Evolutionary conservation across 2,888 invertebrate species (phyloP), one percentile per base, ranked within the genome.

Genomic region (Agrotis segetum): DNA sequence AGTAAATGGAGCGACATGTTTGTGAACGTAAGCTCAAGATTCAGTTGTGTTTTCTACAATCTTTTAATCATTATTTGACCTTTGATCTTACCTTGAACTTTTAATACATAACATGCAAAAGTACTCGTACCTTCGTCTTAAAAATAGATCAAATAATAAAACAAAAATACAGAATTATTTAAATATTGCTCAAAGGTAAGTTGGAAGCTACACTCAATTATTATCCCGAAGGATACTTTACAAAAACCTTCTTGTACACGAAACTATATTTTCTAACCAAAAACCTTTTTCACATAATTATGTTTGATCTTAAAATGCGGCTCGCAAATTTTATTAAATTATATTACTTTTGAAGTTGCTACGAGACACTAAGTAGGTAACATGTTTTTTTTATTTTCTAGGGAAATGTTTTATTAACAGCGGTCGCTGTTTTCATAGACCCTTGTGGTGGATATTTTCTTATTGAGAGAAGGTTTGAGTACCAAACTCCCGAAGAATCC

Each of bases 241-340:
- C 7, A 34, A 44, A 52, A 53, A 50, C 19, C 29, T 67, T n/a
- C 3, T 55, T 47, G 40, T 21, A 3, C n/a, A 19, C 34, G 19
- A 6, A 24, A 3, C 16, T 19, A 24, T 3, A 46, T 60, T 60
- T 47, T 14, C 1, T 40, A 24, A n/a, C 2, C 19, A 75, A 67
- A 40, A 75, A 47, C 21, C 40, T 70, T 24, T 60, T 71, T n/a
- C 46, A 47, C 9, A 1, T 46, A 47, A 78, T 71, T 21, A 47
- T 6, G 9, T 77, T 72, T 68, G 40, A 40, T 52, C 50, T 19
- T 40, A 40, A 59, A 52, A 77, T 52, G 34, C 19, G 50, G 77
- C 50, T 68, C 3, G 40, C 29, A 40, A 24, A 17, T 68, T 58
- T 14, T 16, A 17, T 6, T 1, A 46, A 71, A 59, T 71, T 63